Evolutionary conservation across 2,113 vertebrate species (phyloP).

Genomic region (Elephantulus edwardii): DNA sequence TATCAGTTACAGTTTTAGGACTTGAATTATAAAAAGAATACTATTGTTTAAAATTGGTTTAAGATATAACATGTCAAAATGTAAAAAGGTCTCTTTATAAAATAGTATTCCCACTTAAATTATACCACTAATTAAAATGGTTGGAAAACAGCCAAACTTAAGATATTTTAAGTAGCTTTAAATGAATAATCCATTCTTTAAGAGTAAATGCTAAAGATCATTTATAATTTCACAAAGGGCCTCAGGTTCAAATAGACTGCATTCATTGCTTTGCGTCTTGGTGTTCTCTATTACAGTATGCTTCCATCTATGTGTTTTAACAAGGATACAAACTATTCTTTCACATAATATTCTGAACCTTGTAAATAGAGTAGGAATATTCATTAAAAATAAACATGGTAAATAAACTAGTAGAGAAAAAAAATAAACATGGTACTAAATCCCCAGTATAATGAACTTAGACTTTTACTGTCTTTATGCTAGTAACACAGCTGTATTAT

Average conservation of each 20-base stretch:
- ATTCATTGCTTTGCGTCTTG: background rate
- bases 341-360: background rate
- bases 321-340: background rate
- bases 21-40: background rate
- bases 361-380: background rate
- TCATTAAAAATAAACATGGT: background rate
- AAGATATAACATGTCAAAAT: background rate
- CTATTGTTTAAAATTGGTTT: background rate
- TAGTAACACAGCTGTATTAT: background rate
- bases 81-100: background rate
- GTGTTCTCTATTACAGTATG: background rate
- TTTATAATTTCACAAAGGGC: background rate
- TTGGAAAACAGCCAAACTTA: background rate
- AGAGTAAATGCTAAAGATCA: background rate
- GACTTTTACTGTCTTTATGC: background rate
- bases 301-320: background rate
- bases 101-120: background rate
- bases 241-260: background rate
- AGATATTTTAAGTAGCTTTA: background rate
- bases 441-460: background rate
- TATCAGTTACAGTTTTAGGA: background rate
- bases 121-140: background rate
- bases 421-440: background rate
- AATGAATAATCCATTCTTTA: background rate
- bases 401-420: no score